Evolutionary conservation across 2,797 vertebrate genomes (phyloP), one percentile per base, ranked within the genome.

Genomic region (Poeciliopsis turneri): DNA sequence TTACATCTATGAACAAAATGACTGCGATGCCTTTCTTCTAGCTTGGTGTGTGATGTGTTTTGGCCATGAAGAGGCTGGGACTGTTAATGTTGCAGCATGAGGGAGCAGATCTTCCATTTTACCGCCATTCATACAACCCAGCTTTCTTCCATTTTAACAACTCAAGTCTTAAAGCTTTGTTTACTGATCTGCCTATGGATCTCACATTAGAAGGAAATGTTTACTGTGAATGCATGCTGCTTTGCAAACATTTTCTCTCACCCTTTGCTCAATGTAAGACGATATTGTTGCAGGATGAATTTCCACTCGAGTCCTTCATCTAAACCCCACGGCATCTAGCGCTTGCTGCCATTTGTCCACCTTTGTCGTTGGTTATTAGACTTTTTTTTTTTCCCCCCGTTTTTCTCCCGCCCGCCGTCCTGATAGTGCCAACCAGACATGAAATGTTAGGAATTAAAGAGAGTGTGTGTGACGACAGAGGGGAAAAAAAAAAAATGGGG

Each of bases 141-240:
- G 46, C 75, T 76, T 53, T 80, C 45, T 10, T 84, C 36, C 64
- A 20, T 43, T 49, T 25, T 73, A 51, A 78, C 49, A 72, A 84
- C 51, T 30, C 53, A 75, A 80, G 82, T 90, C 87, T 91, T 87
- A 84, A 86, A 77, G 71, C 75, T 90, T 82, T 76, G n/a, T 75
- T 72, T 92, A 91, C 92, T 88, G 91, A 86, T 70, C 74, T 66
- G 41, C 43, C 68, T n/a, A 25, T 45, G 68, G 2, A 28, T 45
- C 73, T 83, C 18, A 46, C 2, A 23, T 78, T 68, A 84, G 81
- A 71, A 61, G 78, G 74, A 51, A 70, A 77, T 75, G 74, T 88
- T 55, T 78, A 86, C 86, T 86, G 82, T 87, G 90, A 91, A 87
- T 46, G 83, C 51, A 86, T 86, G 87, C 78, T 79, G 70, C 76